phyloP scores from a whole-genome alignment of 1,140 invertebrate genomes.

The Plectrocnemia conspersa region DNA sequence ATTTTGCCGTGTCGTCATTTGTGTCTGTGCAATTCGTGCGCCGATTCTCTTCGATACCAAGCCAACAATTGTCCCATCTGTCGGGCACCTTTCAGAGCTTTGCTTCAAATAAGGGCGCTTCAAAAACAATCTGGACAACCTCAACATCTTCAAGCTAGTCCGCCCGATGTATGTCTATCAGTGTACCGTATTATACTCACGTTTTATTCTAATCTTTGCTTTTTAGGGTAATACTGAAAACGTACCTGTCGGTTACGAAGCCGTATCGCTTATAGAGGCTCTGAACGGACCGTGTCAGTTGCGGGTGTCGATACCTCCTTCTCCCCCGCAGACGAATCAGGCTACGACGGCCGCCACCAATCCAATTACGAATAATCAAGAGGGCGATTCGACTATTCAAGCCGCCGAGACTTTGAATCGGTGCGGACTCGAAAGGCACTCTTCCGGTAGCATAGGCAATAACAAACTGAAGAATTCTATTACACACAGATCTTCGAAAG shows the following conservation, averaged over 20 bases:
- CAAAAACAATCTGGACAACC: constrained; percentile 63
- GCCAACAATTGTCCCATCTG: constrained; percentile 99
- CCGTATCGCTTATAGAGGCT: constrained; percentile 94
- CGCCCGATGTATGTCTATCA: constrained; percentile 49
- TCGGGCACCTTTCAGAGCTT: constrained; percentile 91
- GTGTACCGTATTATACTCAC: too few species aligned
- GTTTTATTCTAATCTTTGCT: constrained; percentile 2
- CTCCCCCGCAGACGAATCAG: constrained; percentile 51
- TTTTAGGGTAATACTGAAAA: constrained; percentile 63
- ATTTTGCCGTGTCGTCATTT: constrained; percentile 97
- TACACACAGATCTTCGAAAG: constrained; percentile 37
- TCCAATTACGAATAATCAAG: constrained; percentile 40
- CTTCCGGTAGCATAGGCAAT: constrained; percentile 45
- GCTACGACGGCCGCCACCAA: constrained; percentile 40
- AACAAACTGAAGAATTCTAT: constrained; percentile 31
- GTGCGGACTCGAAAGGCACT: constrained; percentile 49
- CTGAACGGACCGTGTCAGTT: constrained; percentile 86
- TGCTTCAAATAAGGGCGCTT: constrained; percentile 92
- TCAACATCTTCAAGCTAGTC: constrained; percentile 47
- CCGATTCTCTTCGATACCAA: constrained; percentile 93
- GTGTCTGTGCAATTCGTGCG: constrained; percentile 95
- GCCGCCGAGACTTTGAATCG: constrained; percentile 66
- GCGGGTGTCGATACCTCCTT: constrained; percentile 53
- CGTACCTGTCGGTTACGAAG: constrained; percentile 90
- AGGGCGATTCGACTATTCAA: constrained; percentile 41